Percentiles rank a stretch among this genome's conserved stretches.
Conservation (phyloP, 1,140 invertebrate species). For the Colletes gigas region DNA sequence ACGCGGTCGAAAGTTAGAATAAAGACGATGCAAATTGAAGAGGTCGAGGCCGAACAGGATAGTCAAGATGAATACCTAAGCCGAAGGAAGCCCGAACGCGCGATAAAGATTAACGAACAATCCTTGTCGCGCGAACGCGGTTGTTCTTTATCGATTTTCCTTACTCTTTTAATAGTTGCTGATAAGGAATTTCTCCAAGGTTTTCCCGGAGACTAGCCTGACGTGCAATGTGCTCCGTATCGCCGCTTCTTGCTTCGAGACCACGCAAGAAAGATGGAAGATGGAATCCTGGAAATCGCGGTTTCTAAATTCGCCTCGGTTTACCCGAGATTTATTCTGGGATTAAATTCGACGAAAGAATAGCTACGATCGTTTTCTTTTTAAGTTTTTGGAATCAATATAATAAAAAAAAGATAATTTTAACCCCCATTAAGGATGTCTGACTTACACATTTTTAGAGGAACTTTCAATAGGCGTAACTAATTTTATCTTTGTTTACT, state of each 20-base stretch:
- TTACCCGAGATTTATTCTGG: neutral
- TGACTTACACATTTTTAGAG: no score
- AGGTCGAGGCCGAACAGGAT: slow-evolving; percentile 28
- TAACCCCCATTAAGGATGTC: no score
- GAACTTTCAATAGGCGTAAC: no score
- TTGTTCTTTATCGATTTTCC: slow-evolving; percentile 11
- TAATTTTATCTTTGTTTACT: no score
- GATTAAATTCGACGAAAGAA: neutral
- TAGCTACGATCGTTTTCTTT: no score
- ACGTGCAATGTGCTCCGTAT: no score
- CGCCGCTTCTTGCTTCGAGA: neutral
- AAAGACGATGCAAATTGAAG: slow-evolving; percentile 69
- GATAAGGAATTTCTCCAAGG: no score
- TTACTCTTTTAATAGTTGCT: no score
- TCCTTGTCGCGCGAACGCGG: neutral
- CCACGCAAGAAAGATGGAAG: neutral
- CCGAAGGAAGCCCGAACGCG: slow-evolving; percentile 40
- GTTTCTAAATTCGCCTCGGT: no score
- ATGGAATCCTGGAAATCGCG: slow-evolving; percentile 1
- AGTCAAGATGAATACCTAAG: slow-evolving; percentile 59
- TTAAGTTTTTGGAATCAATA: no score
- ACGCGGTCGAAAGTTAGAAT: slow-evolving; percentile 64
- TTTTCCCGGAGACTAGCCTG: no score
- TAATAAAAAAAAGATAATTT: no score
- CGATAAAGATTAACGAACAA: slow-evolving; percentile 52